Conservation (phyloP, 2,797 vertebrate genomes). For the Crenuchus spilurus region DNA sequence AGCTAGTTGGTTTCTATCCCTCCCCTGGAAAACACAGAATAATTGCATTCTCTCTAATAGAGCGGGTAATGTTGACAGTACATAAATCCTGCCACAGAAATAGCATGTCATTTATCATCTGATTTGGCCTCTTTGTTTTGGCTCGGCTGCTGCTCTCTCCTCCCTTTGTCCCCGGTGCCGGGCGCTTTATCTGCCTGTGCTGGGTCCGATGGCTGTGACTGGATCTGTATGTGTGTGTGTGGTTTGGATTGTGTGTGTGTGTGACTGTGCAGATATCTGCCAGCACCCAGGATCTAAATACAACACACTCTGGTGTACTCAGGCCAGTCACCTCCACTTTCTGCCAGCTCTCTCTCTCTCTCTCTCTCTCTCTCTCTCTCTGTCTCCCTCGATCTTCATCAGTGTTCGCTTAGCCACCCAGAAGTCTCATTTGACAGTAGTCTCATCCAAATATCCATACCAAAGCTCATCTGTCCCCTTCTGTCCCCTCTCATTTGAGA, state of each 20-base stretch:
- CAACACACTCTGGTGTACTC: slow-evolving; percentile 7
- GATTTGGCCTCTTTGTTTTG: slow-evolving; percentile 80
- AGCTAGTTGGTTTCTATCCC: slow-evolving; percentile 46
- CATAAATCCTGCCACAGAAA: slow-evolving; percentile 84
- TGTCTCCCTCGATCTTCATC: slow-evolving; percentile 66
- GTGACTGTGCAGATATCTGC: slow-evolving; percentile 7
- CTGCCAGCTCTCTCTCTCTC: slow-evolving; percentile 41
- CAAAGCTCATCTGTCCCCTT: slow-evolving; percentile 22
- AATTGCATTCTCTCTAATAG: slow-evolving; percentile 82
- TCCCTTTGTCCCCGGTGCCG: slow-evolving; percentile 47
- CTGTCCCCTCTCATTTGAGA: slow-evolving; percentile 23
- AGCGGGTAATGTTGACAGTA: slow-evolving; percentile 84
- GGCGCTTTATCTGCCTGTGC: slow-evolving; percentile 16
- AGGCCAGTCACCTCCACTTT: slow-evolving; percentile 25
- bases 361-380: slow-evolving; percentile 67
- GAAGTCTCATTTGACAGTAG: slow-evolving; percentile 61
- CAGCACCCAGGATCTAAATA: slow-evolving; percentile 16
- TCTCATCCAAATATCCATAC: slow-evolving; percentile 39
- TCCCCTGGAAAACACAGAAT: slow-evolving; percentile 71
- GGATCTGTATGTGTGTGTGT: slow-evolving; percentile 23
- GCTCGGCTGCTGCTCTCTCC: slow-evolving; percentile 57
- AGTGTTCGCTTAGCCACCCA: slow-evolving; percentile 56
- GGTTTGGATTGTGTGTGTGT: not conserved
- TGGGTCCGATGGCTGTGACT: slow-evolving; percentile 10
- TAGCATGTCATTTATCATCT: slow-evolving; percentile 82